A percentile compares a stretch with the other conserved stretches of the same genome.
Conservation (phyloP, 2,888 invertebrate species). For the Melieria picta region DNA sequence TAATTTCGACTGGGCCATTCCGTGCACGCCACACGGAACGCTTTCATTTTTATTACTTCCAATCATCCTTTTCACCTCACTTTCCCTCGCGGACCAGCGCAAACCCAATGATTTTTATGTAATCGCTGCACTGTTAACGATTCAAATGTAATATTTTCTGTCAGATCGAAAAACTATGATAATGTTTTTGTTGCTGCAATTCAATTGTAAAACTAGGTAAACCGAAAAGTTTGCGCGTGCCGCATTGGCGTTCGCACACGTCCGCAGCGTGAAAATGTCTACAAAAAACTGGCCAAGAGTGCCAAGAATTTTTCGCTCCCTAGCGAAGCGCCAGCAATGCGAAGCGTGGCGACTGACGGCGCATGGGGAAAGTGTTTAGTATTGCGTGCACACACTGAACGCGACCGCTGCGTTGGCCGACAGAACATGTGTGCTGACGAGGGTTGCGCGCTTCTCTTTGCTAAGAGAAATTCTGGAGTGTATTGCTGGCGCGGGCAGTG, state of each 20-base stretch:
- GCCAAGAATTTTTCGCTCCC: constrained; percentile 16
- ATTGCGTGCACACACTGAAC: too few relatives aligned
- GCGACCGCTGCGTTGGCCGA: background rate
- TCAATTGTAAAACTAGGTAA: constrained; percentile 12
- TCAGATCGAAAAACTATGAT: too few relatives aligned
- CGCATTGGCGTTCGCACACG: constrained; percentile 47
- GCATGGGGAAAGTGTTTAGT: too few relatives aligned
- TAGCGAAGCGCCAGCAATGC: constrained; percentile 2
- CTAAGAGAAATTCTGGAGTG: background rate
- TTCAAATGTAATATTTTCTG: too few relatives aligned
- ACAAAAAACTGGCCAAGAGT: constrained; percentile 52
- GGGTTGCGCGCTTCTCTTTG: background rate
- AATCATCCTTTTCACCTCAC: constrained; percentile 12
- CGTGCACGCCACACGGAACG: background rate
- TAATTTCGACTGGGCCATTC: constrained; percentile 20
- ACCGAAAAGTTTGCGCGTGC: constrained; percentile 34
- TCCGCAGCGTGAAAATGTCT: constrained; percentile 59
- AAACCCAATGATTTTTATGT: too few relatives aligned
- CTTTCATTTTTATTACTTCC: constrained; percentile 19
- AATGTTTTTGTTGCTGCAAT: too few relatives aligned
- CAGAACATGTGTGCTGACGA: background rate
- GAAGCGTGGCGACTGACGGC: too few relatives aligned
- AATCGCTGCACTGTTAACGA: too few relatives aligned
- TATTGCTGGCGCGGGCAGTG: background rate
- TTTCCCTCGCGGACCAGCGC: background rate